Evolutionary conservation across 2,113 vertebrate genomes (phyloP).

Genomic region (Archocentrus centrarchus): DNA sequence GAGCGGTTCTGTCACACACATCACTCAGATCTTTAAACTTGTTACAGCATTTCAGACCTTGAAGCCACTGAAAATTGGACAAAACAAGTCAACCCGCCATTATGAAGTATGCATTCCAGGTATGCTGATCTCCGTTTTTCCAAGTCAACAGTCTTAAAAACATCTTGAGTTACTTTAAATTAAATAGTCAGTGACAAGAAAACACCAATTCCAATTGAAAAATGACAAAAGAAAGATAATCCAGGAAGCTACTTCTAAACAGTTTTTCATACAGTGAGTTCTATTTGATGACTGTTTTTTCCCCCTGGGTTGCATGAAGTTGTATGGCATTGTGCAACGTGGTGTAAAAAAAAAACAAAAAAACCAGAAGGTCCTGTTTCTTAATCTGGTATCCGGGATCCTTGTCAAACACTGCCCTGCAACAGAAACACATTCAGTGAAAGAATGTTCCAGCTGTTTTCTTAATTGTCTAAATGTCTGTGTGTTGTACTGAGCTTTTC

Average conservation of each 20-base stretch:
- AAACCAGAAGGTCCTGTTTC: background rate
- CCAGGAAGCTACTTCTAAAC: background rate
- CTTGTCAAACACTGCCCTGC: slow-evolving; percentile 30
- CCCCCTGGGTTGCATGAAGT: background rate
- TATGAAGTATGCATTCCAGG: slow-evolving; percentile 14
- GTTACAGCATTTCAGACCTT: slow-evolving; percentile 19
- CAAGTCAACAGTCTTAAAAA: background rate
- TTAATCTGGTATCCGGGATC: background rate
- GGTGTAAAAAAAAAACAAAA: background rate
- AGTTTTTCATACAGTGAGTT: background rate
- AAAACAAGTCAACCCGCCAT: slow-evolving; percentile 17
- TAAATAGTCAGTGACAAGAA: background rate
- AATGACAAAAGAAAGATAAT: background rate
- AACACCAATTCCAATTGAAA: background rate
- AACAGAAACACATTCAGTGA: background rate
- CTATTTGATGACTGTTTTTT: background rate
- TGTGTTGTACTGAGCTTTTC: background rate
- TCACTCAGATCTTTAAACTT: background rate
- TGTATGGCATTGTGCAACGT: background rate
- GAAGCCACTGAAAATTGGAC: slow-evolving; percentile 7
- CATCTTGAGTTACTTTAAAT: background rate
- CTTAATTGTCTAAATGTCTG: background rate
- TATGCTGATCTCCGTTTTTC: background rate
- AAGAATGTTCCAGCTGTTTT: background rate
- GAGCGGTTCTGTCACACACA: background rate